A percentile compares a stretch with the other conserved stretches of the same genome.
These are phyloP conservation scores for Probaryconus sp. DNA, from an alignment of 1,140 invertebrate species.

Conservation along the genomic window DNA sequence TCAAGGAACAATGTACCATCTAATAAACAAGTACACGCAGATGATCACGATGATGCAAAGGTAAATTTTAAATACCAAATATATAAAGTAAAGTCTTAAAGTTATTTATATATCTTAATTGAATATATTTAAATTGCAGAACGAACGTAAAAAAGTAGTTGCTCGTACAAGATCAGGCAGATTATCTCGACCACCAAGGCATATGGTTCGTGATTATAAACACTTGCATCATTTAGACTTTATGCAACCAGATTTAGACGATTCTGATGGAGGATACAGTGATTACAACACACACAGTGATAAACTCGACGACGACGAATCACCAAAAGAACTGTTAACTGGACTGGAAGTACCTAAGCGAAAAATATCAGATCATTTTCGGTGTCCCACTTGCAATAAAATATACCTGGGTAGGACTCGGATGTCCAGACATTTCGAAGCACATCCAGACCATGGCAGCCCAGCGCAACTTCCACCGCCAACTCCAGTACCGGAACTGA, in stretches of 20 bases:
- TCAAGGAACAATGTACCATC: slow-evolving; percentile 50
- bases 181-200: slow-evolving; percentile 82
- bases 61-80: slow-evolving; percentile 56
- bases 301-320: slow-evolving; percentile 69
- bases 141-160: slow-evolving; percentile 80
- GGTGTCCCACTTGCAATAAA: slow-evolving; percentile 80
- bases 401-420: slow-evolving; percentile 79
- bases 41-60: slow-evolving; percentile 70
- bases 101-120: no score
- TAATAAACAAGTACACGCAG: slow-evolving; percentile 63
- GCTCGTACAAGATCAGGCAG: slow-evolving; percentile 82
- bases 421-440: slow-evolving; percentile 82
- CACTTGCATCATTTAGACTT: slow-evolving; percentile 82
- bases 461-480: slow-evolving; percentile 73
- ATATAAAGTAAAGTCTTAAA: no score
- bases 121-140: slow-evolving; percentile 64
- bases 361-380: slow-evolving; percentile 79
- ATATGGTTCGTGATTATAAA: slow-evolving; percentile 85
- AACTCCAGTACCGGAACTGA: slow-evolving; percentile 66
- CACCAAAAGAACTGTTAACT: slow-evolving; percentile 70
- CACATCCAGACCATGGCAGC: slow-evolving; percentile 82
- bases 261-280: slow-evolving; percentile 83
- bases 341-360: slow-evolving; percentile 76
- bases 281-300: slow-evolving; percentile 81
- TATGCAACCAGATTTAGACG: slow-evolving; percentile 81